Percentiles rank a stretch among this genome's conserved stretches.
Conservation (phyloP, 2,888 invertebrate species). For the Plebejus anna region DNA sequence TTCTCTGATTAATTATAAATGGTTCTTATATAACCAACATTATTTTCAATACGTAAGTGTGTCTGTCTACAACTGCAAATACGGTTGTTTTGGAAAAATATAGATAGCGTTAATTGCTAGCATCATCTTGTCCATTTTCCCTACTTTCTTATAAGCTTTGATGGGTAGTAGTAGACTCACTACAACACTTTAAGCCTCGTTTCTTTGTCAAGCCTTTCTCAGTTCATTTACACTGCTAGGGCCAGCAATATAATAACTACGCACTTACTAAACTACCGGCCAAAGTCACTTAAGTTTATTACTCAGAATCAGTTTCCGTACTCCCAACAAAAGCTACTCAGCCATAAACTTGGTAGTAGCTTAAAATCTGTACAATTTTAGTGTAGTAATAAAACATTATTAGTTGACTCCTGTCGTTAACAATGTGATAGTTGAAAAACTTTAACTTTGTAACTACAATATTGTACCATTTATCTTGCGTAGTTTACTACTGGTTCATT, state of each 20-base stretch:
- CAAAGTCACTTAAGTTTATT: constrained; percentile 18
- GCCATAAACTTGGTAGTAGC: constrained; percentile 13
- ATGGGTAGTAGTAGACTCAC: neutral
- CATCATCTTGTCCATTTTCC: neutral
- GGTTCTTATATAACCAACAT: too few relatives aligned
- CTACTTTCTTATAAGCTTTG: neutral
- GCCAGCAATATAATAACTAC: neutral
- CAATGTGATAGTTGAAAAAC: constrained; percentile 55
- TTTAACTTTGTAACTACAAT: constrained; percentile 53
- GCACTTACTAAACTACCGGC: neutral
- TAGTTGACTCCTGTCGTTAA: constrained; percentile 62
- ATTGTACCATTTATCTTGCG: constrained; percentile 40
- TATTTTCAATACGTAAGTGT: too few relatives aligned
- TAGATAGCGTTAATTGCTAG: neutral
- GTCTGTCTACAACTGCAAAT: too few relatives aligned
- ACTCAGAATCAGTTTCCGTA: constrained; percentile 15
- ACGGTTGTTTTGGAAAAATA: too few relatives aligned
- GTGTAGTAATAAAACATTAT: constrained; percentile 39
- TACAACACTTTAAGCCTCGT: neutral
- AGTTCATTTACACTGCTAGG: neutral
- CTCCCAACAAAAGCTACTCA: neutral
- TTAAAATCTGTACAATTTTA: constrained; percentile 34
- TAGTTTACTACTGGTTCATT: constrained; percentile 38
- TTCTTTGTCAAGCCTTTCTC: neutral
- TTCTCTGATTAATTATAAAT: too few relatives aligned